phyloP scores from a whole-genome alignment of 2,113 vertebrate species.

The Carassius carassius region DNA sequence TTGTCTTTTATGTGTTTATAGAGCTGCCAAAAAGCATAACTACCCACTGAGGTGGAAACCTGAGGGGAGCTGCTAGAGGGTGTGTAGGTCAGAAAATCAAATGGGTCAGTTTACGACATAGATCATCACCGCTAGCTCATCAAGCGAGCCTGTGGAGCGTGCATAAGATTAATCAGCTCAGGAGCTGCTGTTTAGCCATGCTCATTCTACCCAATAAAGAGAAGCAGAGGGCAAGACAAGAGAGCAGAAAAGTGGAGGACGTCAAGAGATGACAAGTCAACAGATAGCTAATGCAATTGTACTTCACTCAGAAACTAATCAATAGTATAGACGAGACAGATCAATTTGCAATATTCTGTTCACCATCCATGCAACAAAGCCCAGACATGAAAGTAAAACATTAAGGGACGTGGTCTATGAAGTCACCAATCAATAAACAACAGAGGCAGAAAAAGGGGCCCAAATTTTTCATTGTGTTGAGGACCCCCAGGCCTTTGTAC shows the following conservation, averaged over 20 bases:
- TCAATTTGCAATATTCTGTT: slow-evolving; percentile 98
- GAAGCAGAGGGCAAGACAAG: slow-evolving; percentile 61
- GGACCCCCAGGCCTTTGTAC: slow-evolving; percentile 67
- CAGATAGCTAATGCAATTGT: slow-evolving; percentile 79
- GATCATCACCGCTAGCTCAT: slow-evolving; percentile 87
- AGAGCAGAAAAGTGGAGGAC: slow-evolving; percentile 68
- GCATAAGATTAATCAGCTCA: slow-evolving; percentile 86
- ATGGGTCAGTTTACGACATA: slow-evolving; percentile 86
- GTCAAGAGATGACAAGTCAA: slow-evolving; percentile 70
- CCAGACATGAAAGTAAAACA: slow-evolving; percentile 91
- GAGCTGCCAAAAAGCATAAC: slow-evolving; percentile 64
- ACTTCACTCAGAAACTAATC: slow-evolving; percentile 79
- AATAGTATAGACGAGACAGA: slow-evolving; percentile 80
- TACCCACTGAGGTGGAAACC: slow-evolving; percentile 61
- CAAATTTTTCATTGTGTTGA: slow-evolving; percentile 74
- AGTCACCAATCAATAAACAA: slow-evolving; percentile 95
- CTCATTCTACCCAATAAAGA: slow-evolving; percentile 76
- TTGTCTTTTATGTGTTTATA: slow-evolving; percentile 64
- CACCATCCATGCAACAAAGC: slow-evolving; percentile 85
- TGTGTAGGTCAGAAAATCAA: slow-evolving; percentile 87
- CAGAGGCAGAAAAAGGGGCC: slow-evolving; percentile 71
- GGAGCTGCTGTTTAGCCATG: slow-evolving; percentile 81
- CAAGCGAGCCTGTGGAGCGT: slow-evolving; percentile 80
- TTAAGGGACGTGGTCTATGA: slow-evolving; percentile 90
- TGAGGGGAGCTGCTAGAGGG: slow-evolving; percentile 56